Base-by-base conservation (phyloP, 2,113 vertebrate species). In the Atrichornis clamosus region DNA sequence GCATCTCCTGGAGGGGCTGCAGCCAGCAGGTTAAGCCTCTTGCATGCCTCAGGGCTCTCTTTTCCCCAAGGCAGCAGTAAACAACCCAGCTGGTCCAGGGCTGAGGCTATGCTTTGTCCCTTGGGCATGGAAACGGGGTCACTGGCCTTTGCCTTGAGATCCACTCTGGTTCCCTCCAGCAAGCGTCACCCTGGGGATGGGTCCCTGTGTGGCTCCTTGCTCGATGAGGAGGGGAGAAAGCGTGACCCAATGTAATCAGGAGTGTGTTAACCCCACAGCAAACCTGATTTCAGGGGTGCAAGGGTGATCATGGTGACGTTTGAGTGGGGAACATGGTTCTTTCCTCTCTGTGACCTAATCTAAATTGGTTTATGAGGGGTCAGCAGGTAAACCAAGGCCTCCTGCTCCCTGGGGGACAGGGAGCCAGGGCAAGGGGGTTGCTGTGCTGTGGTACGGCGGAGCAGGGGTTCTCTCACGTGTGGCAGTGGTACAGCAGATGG, bases 361-460 rank as follows among this genome's bases (percentile, higher is more conserved):
- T 98, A 98, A 98, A 98, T 97, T 95, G 95, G 56, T 98, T 98
- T 98, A 98, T 90, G 91, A 89, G 64, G 39, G 82, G 82, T 62
- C 41, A 87, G 50, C 80, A 74, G 69, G 75, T 32, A 44, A 59
- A 84, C 14, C 33, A 44, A 76, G 67, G 72, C 64, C 27, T 83
- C 9, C 26, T 67, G 47, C 56, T 85, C 11, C 30, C 30, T 26
- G 20, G 13, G 39, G 64, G 10, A n/a, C 44, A 44, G 13, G 15
- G 3, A 55, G 10, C 26, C 62, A 19, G 27, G 59, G 7, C 41
- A 39, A 27, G 18, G 46, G 28, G 37, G 63, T 73, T 80, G 44
- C 26, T 13, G 30, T 24, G 42, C 47, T 52, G 72, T 35, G 44
- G 26, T 39, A 53, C 1, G 0, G 70, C 47, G 58, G 60, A 0